Conservation (phyloP, 2,888 invertebrate species). For the Euzetes globulus region DNA sequence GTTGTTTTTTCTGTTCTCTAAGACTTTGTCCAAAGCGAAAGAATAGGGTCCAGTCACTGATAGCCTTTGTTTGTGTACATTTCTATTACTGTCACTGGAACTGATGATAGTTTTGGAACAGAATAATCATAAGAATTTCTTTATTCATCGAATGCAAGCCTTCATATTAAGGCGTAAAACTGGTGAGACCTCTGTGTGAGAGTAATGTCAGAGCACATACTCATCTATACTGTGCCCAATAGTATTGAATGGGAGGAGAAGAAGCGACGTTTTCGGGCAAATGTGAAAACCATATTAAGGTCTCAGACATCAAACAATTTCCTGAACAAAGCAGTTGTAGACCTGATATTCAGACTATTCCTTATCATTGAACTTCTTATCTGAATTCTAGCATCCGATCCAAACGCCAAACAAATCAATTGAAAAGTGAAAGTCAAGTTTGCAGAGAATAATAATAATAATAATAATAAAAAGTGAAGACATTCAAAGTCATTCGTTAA, state of each 20-base stretch:
- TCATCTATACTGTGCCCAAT: constrained; percentile 1
- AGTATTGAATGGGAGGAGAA: constrained; percentile 23
- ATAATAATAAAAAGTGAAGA: not conserved
- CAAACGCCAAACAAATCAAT: not conserved
- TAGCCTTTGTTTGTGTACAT: too few relatives aligned
- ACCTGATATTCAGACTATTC: not conserved
- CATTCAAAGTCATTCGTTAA: not conserved
- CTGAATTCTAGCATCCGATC: not conserved
- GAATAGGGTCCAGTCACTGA: too few relatives aligned
- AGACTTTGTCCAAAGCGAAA: too few relatives aligned
- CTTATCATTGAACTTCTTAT: not conserved
- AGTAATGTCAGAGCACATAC: not conserved
- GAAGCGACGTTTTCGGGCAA: constrained; percentile 17
- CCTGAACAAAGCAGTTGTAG: not conserved
- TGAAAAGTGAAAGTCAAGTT: not conserved
- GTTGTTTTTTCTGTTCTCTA: too few relatives aligned
- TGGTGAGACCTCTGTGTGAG: not conserved
- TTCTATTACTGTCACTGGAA: not conserved
- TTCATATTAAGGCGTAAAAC: not conserved
- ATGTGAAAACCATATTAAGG: constrained; percentile 20
- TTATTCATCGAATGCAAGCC: not conserved
- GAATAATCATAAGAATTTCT: not conserved
- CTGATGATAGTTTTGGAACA: not conserved
- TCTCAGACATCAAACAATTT: constrained; percentile 1
- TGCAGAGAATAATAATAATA: not conserved